Evolutionary conservation across 2,113 vertebrate genomes (phyloP).

Genomic region (Castor canadensis): DNA sequence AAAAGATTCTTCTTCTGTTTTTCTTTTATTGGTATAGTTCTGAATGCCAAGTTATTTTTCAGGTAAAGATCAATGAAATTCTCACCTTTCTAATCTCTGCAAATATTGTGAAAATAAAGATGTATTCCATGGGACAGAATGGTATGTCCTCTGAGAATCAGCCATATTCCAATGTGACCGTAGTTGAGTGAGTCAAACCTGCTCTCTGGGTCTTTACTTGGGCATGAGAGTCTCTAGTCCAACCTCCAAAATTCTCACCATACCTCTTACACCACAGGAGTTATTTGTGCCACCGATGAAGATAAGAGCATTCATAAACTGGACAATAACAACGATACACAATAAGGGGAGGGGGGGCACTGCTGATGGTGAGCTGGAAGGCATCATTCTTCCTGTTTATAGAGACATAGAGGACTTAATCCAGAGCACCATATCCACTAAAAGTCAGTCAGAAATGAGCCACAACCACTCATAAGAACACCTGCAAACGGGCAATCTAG

Average conservation of each 20-base stretch:
- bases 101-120: conserved; percentile 72
- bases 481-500: neutral
- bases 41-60: conserved; percentile 78
- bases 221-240: conserved; percentile 5
- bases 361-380: neutral
- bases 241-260: neutral
- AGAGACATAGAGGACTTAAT: neutral
- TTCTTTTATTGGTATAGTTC: conserved; percentile 77
- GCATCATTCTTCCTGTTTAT: neutral
- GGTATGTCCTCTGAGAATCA: conserved; percentile 59
- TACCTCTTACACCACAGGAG: neutral
- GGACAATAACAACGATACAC: neutral
- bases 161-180: neutral
- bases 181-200: neutral
- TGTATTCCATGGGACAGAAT: conserved; percentile 50
- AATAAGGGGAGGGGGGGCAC: neutral
- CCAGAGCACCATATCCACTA: neutral
- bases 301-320: neutral
- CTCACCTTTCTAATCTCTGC: conserved; percentile 61
- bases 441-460: neutral
- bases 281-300: conserved; percentile 28
- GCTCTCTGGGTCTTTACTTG: neutral
- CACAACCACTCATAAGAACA: neutral
- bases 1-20: conserved; percentile 70
- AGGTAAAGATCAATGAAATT: conserved; percentile 75